phyloP scores from a whole-genome alignment of 2,113 vertebrate genomes.

The Dinomys branickii region DNA sequence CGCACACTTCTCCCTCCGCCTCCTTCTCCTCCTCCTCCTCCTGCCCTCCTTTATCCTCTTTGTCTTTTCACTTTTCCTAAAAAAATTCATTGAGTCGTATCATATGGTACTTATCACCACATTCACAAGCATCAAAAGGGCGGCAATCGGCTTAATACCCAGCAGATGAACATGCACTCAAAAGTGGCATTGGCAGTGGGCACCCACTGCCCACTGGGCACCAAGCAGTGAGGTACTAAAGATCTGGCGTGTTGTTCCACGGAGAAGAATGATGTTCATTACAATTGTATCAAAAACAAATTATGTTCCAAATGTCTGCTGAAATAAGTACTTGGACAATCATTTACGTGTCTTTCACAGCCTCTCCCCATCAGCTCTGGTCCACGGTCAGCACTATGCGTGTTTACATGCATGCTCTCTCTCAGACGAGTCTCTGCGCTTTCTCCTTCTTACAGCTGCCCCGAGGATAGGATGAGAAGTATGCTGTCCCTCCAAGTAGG shows the following conservation, averaged over 20 bases:
- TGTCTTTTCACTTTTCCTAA: conserved; percentile 34
- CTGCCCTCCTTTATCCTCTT: not conserved
- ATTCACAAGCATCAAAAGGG: conserved; percentile 70
- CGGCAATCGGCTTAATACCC: conserved; percentile 59
- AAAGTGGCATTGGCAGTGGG: conserved; percentile 60
- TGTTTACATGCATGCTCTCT: not conserved
- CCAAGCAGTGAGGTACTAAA: conserved; percentile 55
- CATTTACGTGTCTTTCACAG: not conserved
- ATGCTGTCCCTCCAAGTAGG: not conserved
- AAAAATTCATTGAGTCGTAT: conserved; percentile 46
- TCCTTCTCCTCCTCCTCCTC: not conserved
- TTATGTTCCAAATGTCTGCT: conserved; percentile 69
- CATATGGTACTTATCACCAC: conserved; percentile 61
- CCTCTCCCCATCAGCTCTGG: not conserved
- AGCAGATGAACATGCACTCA: conserved; percentile 64
- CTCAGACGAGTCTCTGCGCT: not conserved
- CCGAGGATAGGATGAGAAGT: not conserved
- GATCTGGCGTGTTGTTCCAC: conserved; percentile 41
- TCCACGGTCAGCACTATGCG: not conserved
- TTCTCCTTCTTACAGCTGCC: not conserved
- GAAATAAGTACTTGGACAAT: conserved; percentile 42
- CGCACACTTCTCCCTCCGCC: not conserved
- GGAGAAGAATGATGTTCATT: conserved; percentile 67
- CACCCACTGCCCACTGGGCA: conserved; percentile 66
- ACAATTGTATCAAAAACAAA: conserved; percentile 71